Conservation (phyloP, 2,888 invertebrate genomes). For the Drosophila austrosaltans region DNA sequence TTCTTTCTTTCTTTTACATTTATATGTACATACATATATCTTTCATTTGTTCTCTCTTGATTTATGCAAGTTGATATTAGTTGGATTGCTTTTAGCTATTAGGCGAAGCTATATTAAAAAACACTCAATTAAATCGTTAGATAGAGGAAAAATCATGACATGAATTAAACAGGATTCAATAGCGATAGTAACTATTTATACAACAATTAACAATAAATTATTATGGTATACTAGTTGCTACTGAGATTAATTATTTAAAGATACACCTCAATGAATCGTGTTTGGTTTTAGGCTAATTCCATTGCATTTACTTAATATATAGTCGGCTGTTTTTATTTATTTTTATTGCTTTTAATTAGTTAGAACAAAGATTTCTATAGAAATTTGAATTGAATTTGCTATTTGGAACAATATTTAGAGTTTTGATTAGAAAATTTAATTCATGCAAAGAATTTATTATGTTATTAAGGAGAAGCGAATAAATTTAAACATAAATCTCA, state of each 20-base stretch:
- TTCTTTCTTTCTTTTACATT: neutral
- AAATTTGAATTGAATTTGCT: neutral
- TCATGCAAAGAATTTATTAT: too few species aligned
- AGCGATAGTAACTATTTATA: slow-evolving; percentile 18
- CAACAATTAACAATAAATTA: slow-evolving; percentile 12
- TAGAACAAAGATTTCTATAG: neutral
- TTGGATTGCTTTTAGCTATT: slow-evolving; percentile 16
- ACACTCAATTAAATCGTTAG: slow-evolving; percentile 7
- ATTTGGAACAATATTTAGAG: too few species aligned
- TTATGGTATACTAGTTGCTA: neutral
- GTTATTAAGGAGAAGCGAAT: too few species aligned
- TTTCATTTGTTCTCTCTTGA: slow-evolving; percentile 40
- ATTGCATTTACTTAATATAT: neutral
- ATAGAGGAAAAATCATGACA: slow-evolving; percentile 7
- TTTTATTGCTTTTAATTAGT: neutral
- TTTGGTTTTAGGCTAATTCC: neutral
- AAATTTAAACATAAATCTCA: too few species aligned
- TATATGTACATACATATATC: neutral
- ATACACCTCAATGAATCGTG: neutral
- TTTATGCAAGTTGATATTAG: slow-evolving; percentile 67
- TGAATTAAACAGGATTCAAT: slow-evolving; percentile 14
- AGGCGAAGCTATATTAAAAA: slow-evolving; percentile 6
- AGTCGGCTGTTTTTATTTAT: neutral
- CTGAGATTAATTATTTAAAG: slow-evolving; percentile 7
- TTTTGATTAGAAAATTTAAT: too few species aligned